Conservation (phyloP, 1,140 invertebrate species). For the Drosophila grimshawi region DNA sequence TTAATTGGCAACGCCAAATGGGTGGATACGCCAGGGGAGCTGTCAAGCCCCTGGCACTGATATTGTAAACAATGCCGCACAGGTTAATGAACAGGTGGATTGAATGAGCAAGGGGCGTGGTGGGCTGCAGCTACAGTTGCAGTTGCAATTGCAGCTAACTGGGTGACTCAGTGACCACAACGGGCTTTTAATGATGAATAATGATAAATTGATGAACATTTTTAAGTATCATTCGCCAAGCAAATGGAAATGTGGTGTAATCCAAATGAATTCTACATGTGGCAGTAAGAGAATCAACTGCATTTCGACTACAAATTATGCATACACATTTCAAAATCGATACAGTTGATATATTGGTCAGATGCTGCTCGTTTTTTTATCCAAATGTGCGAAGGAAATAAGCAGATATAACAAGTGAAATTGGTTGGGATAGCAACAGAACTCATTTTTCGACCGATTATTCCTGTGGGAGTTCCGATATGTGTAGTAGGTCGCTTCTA, state of each 20-base stretch:
- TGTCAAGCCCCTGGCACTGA: slow-evolving; percentile 59
- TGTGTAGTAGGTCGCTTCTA: too few species aligned
- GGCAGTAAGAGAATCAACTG: too few species aligned
- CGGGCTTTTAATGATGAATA: slow-evolving; percentile 18
- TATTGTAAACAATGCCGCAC: slow-evolving; percentile 44
- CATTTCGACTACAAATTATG: too few species aligned
- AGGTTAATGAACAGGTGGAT: slow-evolving; percentile 68
- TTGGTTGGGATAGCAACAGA: too few species aligned
- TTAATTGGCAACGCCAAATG: slow-evolving; percentile 27
- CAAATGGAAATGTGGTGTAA: background rate
- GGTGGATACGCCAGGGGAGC: background rate
- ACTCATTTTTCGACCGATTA: too few species aligned
- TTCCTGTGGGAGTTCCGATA: too few species aligned
- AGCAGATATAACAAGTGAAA: too few species aligned
- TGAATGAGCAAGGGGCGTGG: background rate
- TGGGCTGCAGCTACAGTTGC: background rate
- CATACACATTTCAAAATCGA: too few species aligned
- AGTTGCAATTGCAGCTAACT: slow-evolving; percentile 8
- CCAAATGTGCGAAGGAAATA: too few species aligned
- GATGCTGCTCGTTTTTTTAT: too few species aligned
- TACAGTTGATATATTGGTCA: too few species aligned
- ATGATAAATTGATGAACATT: slow-evolving; percentile 11
- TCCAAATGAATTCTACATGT: background rate
- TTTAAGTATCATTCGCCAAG: background rate
- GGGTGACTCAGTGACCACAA: slow-evolving; percentile 21